phyloP scores from a whole-genome alignment of 2,888 invertebrate species.

The Lordiphosa andalusiaca region DNA sequence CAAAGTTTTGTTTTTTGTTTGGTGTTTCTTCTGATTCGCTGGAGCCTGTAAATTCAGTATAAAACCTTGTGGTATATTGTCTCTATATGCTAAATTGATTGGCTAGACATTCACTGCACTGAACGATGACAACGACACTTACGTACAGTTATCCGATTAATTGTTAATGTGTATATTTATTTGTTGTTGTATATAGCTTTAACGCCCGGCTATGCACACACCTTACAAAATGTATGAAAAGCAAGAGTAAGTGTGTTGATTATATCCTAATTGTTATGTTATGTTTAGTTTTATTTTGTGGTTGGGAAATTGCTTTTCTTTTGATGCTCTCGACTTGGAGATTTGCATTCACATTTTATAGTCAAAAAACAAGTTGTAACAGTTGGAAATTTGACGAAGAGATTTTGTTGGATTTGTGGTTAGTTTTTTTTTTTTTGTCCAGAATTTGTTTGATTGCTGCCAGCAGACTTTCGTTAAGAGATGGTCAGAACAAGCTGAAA shows the following conservation, averaged over 20 bases:
- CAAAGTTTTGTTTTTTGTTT: slow-evolving; percentile 22
- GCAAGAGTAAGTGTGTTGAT: slow-evolving; percentile 14
- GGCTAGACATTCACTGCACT: slow-evolving; percentile 34
- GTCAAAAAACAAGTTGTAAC: slow-evolving; percentile 14
- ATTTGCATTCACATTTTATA: slow-evolving; percentile 15
- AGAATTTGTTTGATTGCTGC: slow-evolving; percentile 47
- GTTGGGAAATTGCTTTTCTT: slow-evolving; percentile 41
- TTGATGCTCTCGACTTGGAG: slow-evolving; percentile 16
- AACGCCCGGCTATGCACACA: slow-evolving; percentile 24
- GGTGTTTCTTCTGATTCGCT: slow-evolving; percentile 28
- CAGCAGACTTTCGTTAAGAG: slow-evolving; percentile 45
- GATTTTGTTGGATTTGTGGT: slow-evolving; percentile 7
- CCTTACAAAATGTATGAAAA: slow-evolving; percentile 42
- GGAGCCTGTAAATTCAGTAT: slow-evolving; percentile 65
- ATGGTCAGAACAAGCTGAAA: slow-evolving; percentile 47
- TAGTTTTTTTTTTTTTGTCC: slow-evolving; percentile 15
- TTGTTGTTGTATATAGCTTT: slow-evolving; percentile 9
- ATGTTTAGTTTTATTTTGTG: slow-evolving; percentile 4
- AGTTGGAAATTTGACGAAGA: slow-evolving; percentile 25
- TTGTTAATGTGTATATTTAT: slow-evolving; percentile 7
- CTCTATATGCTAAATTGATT: slow-evolving; percentile 31
- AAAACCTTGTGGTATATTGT: slow-evolving; percentile 57
- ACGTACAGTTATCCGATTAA: slow-evolving; percentile 4
- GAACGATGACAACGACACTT: slow-evolving; percentile 10
- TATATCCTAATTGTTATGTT: slow-evolving; percentile 7